Percentiles rank a stretch among this genome's conserved stretches.
Conservation (phyloP, 2,888 invertebrate genomes). For the Malacosoma neustria region DNA sequence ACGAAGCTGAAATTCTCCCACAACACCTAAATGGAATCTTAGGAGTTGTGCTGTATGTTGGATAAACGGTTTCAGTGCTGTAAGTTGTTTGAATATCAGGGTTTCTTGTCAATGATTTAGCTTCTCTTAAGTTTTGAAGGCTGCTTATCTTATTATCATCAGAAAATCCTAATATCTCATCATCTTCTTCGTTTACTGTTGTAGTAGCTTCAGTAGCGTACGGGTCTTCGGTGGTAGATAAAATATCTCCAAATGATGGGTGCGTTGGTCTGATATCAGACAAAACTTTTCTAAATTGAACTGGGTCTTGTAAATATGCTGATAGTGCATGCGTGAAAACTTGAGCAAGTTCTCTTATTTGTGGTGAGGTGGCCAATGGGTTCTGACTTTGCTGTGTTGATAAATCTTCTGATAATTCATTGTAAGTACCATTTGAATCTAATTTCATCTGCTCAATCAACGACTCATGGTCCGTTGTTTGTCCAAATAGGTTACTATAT, state of each 20-base stretch:
- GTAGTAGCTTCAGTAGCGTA: conserved; percentile 73
- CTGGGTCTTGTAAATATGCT: conserved; percentile 87
- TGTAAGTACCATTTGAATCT: conserved; percentile 56
- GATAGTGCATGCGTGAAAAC: conserved; percentile 89
- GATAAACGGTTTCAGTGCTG: conserved; percentile 28
- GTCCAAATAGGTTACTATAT: conserved; percentile 65
- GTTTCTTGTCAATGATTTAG: conserved; percentile 52
- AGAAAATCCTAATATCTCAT: conserved; percentile 85
- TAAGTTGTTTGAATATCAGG: conserved; percentile 31
- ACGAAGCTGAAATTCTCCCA: conserved; percentile 61
- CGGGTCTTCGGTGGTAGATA: conserved; percentile 46
- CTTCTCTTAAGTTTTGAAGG: conserved; percentile 39
- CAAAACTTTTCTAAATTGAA: conserved; percentile 84
- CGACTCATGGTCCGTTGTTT: conserved; percentile 41
- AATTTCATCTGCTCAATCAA: conserved; percentile 52
- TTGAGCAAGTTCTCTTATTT: conserved; percentile 85
- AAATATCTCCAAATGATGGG: conserved; percentile 72
- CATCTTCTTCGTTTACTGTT: conserved; percentile 79
- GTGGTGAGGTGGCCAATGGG: conserved; percentile 75
- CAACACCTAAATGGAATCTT: conserved; percentile 56
- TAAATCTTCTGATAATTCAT: conserved; percentile 68
- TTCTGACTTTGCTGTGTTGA: conserved; percentile 78
- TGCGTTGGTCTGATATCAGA: conserved; percentile 87
- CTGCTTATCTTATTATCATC: conserved; percentile 69
- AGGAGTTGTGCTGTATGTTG: conserved; percentile 35